Conservation (phyloP, 2,888 invertebrate species). For the Calameuta idolon region DNA sequence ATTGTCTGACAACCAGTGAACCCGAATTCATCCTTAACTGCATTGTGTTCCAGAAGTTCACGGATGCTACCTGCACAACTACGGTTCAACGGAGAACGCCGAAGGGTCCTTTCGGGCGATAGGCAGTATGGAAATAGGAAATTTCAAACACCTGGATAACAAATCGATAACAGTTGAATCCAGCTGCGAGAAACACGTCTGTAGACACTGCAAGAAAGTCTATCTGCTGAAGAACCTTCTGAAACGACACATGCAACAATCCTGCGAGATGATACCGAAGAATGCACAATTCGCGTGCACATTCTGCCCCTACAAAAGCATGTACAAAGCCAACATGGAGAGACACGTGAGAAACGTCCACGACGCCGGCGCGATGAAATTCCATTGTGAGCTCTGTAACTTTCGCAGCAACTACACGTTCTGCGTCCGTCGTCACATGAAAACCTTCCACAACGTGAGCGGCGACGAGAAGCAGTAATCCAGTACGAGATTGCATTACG, state of each 20-base stretch:
- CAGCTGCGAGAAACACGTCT: slow-evolving; percentile 42
- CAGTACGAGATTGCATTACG: no score
- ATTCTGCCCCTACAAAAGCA: slow-evolving; percentile 53
- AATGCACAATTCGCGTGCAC: slow-evolving; percentile 15
- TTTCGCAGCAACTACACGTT: slow-evolving; percentile 60
- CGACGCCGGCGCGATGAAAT: slow-evolving; percentile 46
- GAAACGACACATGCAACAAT: slow-evolving; percentile 48
- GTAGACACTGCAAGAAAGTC: slow-evolving; percentile 48
- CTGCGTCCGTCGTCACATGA: slow-evolving; percentile 59
- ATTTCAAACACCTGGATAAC: slow-evolving; percentile 18
- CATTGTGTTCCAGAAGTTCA: slow-evolving; percentile 41
- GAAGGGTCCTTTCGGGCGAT: background rate
- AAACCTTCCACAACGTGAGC: slow-evolving; percentile 45
- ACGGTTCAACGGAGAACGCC: background rate
- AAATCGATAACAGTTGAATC: background rate
- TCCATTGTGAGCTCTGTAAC: slow-evolving; percentile 53
- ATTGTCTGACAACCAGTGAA: no score
- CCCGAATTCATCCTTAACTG: background rate
- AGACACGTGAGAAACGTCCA: slow-evolving; percentile 49
- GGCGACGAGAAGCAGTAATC: no score
- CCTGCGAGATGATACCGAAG: slow-evolving; percentile 47
- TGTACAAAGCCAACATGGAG: slow-evolving; percentile 44
- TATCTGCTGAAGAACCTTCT: slow-evolving; percentile 45
- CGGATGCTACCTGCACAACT: slow-evolving; percentile 18
- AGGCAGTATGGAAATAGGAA: background rate